Evolutionary conservation across 2,797 vertebrate species (phyloP), one percentile per base, ranked within the genome.

Genomic region (Remorina albescens): DNA sequence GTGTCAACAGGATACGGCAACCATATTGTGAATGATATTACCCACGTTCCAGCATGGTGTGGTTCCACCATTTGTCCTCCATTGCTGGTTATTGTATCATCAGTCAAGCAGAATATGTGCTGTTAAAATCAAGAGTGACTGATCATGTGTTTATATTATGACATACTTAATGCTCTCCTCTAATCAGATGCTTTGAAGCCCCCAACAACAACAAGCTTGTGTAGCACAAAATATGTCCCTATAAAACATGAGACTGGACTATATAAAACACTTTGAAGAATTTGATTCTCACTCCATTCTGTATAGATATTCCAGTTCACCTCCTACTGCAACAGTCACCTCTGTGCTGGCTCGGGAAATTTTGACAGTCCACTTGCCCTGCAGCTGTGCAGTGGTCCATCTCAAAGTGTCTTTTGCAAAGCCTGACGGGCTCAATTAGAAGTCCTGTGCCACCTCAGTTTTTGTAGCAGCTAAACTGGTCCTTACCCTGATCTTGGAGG

Each of bases 1-100:
- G 80, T 87, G 87, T 90, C 81, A 76, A 71, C 82, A 76, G 71
- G 81, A 90, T 85, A 83, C 72, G 77, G 83, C 84, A 81, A 69
- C 82, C 86, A 88, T 88, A 85, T 89, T 90, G 83, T 85, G 76
- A 57, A 55, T 77, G 71, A 76, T 86, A 73, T 80, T 81, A 66
- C 54, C 83, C 66, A 30, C 77, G 71, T 72, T 85, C 71, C 68
- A 64, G 51, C 83, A 32, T 51, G 55, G 66, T 47, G 61, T 59
- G 65, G 54, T 72, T 75, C 71, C 50, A 75, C 34, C 51, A 67
- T 78, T 86, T 77, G 71, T 80, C 66, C 67, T 36, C 59, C 37
- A 75, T 46, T 75, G 26, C 67, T 78, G 70, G 46, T 75, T 76
- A 67, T 80, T 71, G 63, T 85, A 55, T 70, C 41, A 46, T 47